These are phyloP conservation scores for Cololabis saira DNA, from an alignment of 2,113 vertebrate species.

Conservation along the genomic window DNA sequence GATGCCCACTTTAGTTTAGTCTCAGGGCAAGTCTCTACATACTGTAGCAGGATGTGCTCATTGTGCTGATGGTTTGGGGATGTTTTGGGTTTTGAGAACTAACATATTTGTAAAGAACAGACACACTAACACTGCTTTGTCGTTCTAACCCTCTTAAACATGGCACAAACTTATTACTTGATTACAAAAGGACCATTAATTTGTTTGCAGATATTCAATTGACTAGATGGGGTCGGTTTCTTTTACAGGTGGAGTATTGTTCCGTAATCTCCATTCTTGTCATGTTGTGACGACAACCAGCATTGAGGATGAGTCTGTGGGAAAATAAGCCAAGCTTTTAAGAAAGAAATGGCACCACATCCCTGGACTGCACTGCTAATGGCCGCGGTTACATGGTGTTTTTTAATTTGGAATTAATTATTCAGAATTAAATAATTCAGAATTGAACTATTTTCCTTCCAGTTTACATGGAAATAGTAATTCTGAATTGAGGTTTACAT, in stretches of 20 bases:
- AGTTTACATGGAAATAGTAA: no score
- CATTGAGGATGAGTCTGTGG: slow-evolving; percentile 27
- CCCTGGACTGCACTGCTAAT: not conserved
- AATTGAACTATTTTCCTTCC: no score
- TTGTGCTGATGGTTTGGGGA: slow-evolving; percentile 1
- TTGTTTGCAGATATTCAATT: slow-evolving; percentile 22
- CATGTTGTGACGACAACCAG: slow-evolving; percentile 71
- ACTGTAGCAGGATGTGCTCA: not conserved
- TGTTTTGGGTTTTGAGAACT: not conserved
- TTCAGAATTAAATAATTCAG: no score
- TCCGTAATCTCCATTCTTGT: slow-evolving; percentile 64
- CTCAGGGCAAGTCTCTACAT: not conserved
- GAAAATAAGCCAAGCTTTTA: slow-evolving; percentile 23
- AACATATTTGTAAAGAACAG: slow-evolving; percentile 1
- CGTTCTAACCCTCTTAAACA: not conserved
- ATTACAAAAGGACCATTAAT: slow-evolving; percentile 16
- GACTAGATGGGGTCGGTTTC: slow-evolving; percentile 28
- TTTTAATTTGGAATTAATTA: no score
- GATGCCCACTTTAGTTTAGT: not conserved
- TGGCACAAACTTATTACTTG: slow-evolving; percentile 5
- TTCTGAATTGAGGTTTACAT: no score
- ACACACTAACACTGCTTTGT: not conserved
- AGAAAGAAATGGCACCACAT: slow-evolving; percentile 13
- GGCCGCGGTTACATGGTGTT: no score
- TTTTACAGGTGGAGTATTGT: slow-evolving; percentile 25